Evolutionary conservation across 2,797 vertebrate genomes (phyloP).

Genomic region (Bovichtus variegatus): DNA sequence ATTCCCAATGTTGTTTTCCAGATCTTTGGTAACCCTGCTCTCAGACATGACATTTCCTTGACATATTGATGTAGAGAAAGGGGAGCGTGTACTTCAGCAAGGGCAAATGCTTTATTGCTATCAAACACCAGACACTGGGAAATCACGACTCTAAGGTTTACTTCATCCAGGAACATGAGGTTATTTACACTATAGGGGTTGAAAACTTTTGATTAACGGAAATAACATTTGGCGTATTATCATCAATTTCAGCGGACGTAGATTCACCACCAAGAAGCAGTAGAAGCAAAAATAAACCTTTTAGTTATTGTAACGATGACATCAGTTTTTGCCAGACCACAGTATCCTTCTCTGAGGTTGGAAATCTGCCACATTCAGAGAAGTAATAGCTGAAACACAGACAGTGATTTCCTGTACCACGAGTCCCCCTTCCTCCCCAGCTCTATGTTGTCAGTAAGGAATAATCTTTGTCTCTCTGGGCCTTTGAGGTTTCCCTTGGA

Average conservation of each 20-base stretch:
- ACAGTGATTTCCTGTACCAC: constrained; percentile 59
- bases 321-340: constrained; percentile 22
- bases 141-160: constrained; percentile 32
- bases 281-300: constrained; percentile 6
- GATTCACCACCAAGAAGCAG: background rate
- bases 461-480: constrained; percentile 45
- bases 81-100: constrained; percentile 58
- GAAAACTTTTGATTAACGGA: constrained; percentile 20
- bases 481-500: constrained; percentile 43
- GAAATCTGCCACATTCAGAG: constrained; percentile 38
- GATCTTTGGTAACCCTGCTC: constrained; percentile 72
- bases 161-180: constrained; percentile 11
- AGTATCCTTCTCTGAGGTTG: constrained; percentile 25
- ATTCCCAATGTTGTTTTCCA: constrained; percentile 79
- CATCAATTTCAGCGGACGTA: background rate
- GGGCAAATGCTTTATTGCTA: constrained; percentile 70
- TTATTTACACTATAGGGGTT: background rate
- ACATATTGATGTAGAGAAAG: constrained; percentile 81
- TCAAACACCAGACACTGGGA: constrained; percentile 52
- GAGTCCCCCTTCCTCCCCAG: constrained; percentile 29
- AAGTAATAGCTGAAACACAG: constrained; percentile 55
- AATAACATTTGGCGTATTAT: background rate
- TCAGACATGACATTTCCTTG: constrained; percentile 83
- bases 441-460: constrained; percentile 55
- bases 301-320: constrained; percentile 15